Evolutionary conservation across 2,888 invertebrate species (phyloP).

Genomic region (Dolomedes plantarius): DNA sequence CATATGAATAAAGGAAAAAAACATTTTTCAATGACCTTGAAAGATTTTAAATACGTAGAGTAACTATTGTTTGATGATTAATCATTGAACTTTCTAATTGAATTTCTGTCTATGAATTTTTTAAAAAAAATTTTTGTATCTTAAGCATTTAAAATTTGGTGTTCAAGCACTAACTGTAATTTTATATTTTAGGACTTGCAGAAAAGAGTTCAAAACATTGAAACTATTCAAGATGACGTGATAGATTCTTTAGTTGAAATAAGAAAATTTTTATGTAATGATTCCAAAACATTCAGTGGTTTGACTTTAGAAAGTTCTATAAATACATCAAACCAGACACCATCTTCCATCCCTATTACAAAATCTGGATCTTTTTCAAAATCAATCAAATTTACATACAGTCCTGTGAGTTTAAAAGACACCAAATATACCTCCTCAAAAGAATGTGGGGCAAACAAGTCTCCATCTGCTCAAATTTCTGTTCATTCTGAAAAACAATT

Average conservation of each 20-base stretch:
- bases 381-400: neutral
- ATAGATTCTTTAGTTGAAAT: constrained; percentile 53
- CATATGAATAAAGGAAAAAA: no score
- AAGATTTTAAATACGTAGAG: no score
- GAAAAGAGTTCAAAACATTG: constrained; percentile 44
- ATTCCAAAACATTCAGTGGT: constrained; percentile 24
- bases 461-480: neutral
- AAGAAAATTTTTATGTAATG: constrained; percentile 40
- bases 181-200: constrained; percentile 59
- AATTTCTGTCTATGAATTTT: no score
- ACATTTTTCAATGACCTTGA: no score
- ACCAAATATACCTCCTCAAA: constrained; percentile 31
- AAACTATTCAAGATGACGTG: constrained; percentile 57
- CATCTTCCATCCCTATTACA: neutral
- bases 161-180: no score
- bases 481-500: constrained; percentile 34
- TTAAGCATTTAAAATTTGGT: no score
- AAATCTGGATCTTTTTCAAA: neutral
- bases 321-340: neutral
- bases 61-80: no score
- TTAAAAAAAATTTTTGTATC: no score
- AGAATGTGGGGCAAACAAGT: constrained; percentile 30
- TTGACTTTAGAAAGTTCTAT: neutral
- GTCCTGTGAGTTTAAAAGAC: neutral
- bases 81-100: no score